Evolutionary conservation across 2,113 vertebrate species (phyloP).

Genomic region (Octodon degus): DNA sequence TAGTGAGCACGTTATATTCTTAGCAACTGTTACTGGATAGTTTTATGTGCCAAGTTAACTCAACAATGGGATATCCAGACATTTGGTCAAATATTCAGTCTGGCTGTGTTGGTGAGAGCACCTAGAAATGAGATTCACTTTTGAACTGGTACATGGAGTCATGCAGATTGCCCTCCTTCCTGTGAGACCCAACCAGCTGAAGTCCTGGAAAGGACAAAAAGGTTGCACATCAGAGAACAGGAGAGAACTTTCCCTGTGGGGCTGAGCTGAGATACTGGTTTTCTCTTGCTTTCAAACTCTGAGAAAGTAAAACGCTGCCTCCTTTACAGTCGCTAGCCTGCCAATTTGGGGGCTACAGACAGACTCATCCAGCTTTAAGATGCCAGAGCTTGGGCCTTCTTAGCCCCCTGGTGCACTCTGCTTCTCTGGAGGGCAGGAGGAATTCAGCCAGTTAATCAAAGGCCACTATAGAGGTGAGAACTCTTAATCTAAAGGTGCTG

Average conservation of each 20-base stretch:
- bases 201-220: neutral
- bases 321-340: neutral
- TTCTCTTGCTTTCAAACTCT: neutral
- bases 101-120: neutral
- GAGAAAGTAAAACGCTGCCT: neutral
- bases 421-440: neutral
- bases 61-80: neutral
- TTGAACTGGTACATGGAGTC: neutral
- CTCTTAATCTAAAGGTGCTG: neutral
- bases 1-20: neutral
- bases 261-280: neutral
- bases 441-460: neutral
- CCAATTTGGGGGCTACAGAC: neutral
- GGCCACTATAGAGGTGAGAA: neutral
- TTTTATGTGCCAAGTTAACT: neutral
- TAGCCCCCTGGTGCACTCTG: neutral
- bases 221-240: neutral
- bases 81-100: neutral
- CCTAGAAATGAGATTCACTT: neutral
- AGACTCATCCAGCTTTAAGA: too few relatives aligned
- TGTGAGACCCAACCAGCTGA: neutral
- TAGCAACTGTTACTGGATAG: neutral
- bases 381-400: neutral
- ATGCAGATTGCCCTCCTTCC: neutral
- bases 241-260: neutral